A percentile compares a stretch with the other conserved stretches of the same genome.
Evolutionary conservation across 1,140 invertebrate species (phyloP).

Genomic region (Trachymyrmex septentrionalis): DNA sequence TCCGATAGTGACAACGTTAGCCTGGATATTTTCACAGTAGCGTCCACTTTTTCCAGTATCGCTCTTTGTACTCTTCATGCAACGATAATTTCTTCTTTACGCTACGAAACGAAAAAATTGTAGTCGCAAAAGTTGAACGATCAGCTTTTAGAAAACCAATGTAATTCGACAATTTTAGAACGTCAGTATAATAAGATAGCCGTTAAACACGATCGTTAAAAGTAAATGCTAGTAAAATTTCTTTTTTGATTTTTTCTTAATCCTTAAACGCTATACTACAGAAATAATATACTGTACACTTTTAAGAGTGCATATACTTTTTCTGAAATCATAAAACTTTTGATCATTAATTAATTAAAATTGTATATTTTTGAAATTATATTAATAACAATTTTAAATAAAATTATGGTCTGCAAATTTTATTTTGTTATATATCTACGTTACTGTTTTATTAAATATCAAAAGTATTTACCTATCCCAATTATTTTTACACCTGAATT

Average conservation of each 20-base stretch:
- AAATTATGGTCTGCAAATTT: no score
- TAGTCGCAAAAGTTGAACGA: constrained; percentile 4
- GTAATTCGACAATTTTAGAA: neutral
- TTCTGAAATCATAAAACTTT: no score
- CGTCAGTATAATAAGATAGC: neutral
- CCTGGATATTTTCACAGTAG: constrained; percentile 27
- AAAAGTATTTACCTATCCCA: no score
- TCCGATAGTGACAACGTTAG: constrained; percentile 50
- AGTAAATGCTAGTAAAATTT: neutral
- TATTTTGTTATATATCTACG: no score
- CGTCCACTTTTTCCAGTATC: constrained; percentile 11
- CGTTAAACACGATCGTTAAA: neutral
- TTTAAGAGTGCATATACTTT: no score
- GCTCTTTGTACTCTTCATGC: constrained; percentile 44
- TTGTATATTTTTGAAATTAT: no score
- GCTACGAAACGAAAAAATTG: neutral
- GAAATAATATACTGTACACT: no score
- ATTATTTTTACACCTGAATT: no score
- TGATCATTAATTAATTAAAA: no score
- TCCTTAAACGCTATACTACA: no score
- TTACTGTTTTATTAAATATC: no score
- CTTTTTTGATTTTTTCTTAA: neutral
- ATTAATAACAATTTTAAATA: no score
- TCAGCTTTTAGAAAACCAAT: constrained; percentile 31
- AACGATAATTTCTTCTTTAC: constrained; percentile 47